phyloP scores from a whole-genome alignment of 1,140 invertebrate species.

The Aphelenchoides fujianensis region DNA sequence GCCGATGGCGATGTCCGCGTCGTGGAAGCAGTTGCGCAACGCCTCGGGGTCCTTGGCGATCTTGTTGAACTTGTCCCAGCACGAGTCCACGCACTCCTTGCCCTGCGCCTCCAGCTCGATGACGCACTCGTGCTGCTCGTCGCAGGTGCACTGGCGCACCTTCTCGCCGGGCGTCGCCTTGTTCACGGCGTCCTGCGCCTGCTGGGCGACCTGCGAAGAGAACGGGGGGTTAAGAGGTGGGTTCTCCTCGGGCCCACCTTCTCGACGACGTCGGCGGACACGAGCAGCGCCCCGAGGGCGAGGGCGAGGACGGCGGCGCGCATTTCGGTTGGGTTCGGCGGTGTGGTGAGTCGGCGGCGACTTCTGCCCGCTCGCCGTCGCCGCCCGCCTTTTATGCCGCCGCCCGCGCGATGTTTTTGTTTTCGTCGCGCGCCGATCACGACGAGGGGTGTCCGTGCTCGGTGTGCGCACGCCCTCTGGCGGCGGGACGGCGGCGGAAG shows the following conservation, averaged over 20 bases:
- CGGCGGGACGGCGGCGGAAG: no score
- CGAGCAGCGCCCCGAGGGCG: neutral
- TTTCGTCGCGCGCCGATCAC: no score
- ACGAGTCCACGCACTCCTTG: neutral
- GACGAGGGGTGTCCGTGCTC: no score
- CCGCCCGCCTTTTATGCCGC: no score
- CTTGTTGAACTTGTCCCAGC: conserved; percentile 21
- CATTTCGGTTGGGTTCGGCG: conserved; percentile 6
- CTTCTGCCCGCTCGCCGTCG: no score
- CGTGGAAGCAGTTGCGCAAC: conserved; percentile 4
- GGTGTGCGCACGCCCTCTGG: no score
- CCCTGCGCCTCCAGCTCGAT: neutral
- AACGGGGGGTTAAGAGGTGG: neutral
- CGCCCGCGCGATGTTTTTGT: no score
- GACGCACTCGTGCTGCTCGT: conserved; percentile 22
- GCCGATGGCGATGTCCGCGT: neutral
- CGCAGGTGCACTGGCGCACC: conserved; percentile 11
- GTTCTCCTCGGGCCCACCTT: neutral
- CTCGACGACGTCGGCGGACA: neutral
- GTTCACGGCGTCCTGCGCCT: conserved; percentile 1
- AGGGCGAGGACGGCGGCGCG: neutral
- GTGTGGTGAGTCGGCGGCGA: no score
- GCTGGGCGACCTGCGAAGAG: neutral
- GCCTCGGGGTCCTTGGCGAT: conserved; percentile 1
- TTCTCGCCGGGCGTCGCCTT: conserved; percentile 3